Percentiles rank a stretch among this genome's conserved stretches.
These are phyloP conservation scores for Raja brachyura DNA, from an alignment of 2,113 vertebrate genomes.

Conservation along the genomic window DNA sequence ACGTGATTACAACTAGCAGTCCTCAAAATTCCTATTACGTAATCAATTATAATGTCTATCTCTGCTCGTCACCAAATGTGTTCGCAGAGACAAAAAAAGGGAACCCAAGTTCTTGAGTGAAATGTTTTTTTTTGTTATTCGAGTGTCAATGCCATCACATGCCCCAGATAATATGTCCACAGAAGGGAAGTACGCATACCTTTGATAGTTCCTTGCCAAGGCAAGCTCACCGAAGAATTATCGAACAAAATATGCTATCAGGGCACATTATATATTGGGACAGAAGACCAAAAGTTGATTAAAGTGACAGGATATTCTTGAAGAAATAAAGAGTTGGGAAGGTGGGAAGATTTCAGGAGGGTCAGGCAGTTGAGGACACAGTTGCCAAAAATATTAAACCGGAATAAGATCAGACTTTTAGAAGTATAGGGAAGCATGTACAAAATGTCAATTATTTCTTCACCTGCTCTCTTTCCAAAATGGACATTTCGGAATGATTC, in stretches of 20 bases:
- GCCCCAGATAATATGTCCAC: not conserved
- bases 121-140: not conserved
- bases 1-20: not conserved
- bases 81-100: not conserved
- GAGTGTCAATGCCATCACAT: not conserved
- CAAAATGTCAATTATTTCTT: not conserved
- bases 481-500: not conserved
- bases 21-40: constrained; percentile 26
- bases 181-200: not conserved
- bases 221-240: no score
- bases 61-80: not conserved
- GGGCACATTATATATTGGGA: no score
- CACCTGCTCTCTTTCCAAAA: not conserved
- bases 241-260: no score
- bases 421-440: not conserved
- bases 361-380: no score
- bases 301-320: no score
- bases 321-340: no score
- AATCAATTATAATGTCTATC: not conserved
- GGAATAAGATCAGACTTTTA: constrained; percentile 8
- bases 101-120: not conserved
- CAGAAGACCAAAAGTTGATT: no score
- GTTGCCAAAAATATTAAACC: not conserved
- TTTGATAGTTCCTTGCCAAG: not conserved
- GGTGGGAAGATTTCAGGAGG: no score